These are phyloP conservation scores for Epicampocera succincta DNA, from an alignment of 2,888 invertebrate genomes.

Conservation along the genomic window DNA sequence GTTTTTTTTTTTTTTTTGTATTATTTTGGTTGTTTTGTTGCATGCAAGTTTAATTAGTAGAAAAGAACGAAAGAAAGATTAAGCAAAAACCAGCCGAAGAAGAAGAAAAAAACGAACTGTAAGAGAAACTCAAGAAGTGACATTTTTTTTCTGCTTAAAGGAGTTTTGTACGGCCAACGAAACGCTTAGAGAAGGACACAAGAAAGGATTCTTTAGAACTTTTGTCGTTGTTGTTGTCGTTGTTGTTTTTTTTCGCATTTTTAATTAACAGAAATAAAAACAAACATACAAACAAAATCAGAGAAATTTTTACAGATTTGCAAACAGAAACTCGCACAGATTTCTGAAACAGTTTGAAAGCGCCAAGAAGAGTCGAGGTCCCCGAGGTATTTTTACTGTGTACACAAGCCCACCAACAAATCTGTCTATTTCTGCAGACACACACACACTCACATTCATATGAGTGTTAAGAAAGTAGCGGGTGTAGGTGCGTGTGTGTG, in stretches of 20 bases:
- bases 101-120: conserved; percentile 20
- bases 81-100: conserved; percentile 5
- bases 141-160: conserved; percentile 29
- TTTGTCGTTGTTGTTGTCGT: conserved; percentile 3
- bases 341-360: not conserved
- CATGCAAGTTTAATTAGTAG: conserved; percentile 66
- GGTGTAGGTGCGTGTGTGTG: not conserved
- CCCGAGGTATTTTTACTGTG: conserved; percentile 35
- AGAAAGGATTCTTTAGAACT: conserved; percentile 26
- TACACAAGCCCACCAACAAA: not conserved
- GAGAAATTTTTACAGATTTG: conserved; percentile 40
- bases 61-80: conserved; percentile 31
- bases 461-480: not conserved
- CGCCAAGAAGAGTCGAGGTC: conserved; percentile 23
- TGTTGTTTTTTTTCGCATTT: not conserved
- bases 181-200: conserved; percentile 17
- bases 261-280: conserved; percentile 33
- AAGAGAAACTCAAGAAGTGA: conserved; percentile 44
- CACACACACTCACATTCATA: too few species aligned
- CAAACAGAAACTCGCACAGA: not conserved
- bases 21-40: conserved; percentile 60
- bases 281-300: conserved; percentile 10
- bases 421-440: not conserved
- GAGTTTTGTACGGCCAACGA: conserved; percentile 24
- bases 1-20: conserved; percentile 28